Conservation (phyloP, 2,888 invertebrate genomes). For the Lasioglossum vierecki region DNA sequence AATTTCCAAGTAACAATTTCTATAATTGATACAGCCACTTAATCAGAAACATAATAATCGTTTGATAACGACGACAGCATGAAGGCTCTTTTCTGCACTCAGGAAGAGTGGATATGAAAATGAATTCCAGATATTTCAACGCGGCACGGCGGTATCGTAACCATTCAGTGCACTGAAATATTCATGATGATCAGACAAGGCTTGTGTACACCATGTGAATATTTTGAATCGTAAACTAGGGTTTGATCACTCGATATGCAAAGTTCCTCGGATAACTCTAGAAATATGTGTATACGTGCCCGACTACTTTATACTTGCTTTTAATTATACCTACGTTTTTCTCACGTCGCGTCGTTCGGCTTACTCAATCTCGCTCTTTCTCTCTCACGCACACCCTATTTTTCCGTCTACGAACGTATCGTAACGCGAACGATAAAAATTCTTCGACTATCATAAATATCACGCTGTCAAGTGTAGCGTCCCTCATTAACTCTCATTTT, state of each 20-base stretch:
- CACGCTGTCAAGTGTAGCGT: background rate
- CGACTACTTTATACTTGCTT: background rate
- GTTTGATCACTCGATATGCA: background rate
- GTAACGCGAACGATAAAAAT: background rate
- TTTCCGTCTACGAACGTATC: background rate
- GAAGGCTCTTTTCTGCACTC: background rate
- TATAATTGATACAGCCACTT: background rate
- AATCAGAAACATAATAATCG: background rate
- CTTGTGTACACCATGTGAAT: conserved; percentile 1
- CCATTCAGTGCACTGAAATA: conserved; percentile 11
- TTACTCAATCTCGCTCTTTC: background rate
- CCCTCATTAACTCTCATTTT: background rate
- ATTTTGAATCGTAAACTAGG: background rate
- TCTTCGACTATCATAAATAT: background rate
- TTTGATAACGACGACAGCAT: background rate
- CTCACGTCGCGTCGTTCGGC: background rate
- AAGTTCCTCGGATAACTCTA: conserved; percentile 13
- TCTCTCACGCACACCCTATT: background rate
- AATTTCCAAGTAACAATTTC: background rate
- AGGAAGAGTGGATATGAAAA: conserved; percentile 15
- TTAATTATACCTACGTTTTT: background rate
- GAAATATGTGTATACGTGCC: background rate
- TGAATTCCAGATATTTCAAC: conserved; percentile 9
- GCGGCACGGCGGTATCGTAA: background rate
- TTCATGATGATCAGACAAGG: background rate